Conservation (phyloP, 2,797 vertebrate genomes). For the Potorous gilbertii region DNA sequence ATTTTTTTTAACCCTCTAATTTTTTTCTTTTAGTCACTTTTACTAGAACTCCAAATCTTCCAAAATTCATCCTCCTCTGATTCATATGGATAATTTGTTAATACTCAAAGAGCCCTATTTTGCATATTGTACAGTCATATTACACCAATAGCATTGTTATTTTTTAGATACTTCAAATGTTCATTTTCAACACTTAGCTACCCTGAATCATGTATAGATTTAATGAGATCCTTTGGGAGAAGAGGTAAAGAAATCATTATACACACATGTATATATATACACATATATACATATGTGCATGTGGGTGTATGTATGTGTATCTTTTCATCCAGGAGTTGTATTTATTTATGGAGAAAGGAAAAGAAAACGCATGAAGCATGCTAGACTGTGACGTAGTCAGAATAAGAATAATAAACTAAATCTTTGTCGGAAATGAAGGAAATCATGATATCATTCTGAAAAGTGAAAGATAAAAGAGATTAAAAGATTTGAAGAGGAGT, state of each 20-base stretch:
- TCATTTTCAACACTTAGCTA: conserved; percentile 60
- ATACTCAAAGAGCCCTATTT: not conserved
- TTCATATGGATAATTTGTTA: conserved; percentile 52
- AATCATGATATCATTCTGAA: conserved; percentile 79
- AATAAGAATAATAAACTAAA: conserved; percentile 65
- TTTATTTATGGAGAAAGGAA: conserved; percentile 66
- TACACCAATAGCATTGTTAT: conserved; percentile 35
- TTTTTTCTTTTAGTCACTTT: not conserved
- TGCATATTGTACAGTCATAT: not conserved
- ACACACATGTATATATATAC: too few species aligned
- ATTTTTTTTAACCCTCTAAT: not conserved
- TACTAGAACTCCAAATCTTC: conserved; percentile 51
- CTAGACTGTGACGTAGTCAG: conserved; percentile 50
- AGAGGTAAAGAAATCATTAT: not conserved
- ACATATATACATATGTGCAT: not conserved
- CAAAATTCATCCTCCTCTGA: conserved; percentile 57
- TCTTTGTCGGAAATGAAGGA: conserved; percentile 74
- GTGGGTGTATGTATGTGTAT: not conserved
- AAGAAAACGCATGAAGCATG: conserved; percentile 60
- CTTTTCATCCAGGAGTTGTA: not conserved
- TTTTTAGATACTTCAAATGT: conserved; percentile 20
- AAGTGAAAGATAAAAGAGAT: conserved; percentile 75
- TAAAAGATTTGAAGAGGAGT: conserved; percentile 82
- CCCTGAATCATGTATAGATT: conserved; percentile 73
- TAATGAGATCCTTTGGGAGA: conserved; percentile 54